Evolutionary conservation across 2,113 vertebrate species (phyloP).

Genomic region (Pelobates fuscus): DNA sequence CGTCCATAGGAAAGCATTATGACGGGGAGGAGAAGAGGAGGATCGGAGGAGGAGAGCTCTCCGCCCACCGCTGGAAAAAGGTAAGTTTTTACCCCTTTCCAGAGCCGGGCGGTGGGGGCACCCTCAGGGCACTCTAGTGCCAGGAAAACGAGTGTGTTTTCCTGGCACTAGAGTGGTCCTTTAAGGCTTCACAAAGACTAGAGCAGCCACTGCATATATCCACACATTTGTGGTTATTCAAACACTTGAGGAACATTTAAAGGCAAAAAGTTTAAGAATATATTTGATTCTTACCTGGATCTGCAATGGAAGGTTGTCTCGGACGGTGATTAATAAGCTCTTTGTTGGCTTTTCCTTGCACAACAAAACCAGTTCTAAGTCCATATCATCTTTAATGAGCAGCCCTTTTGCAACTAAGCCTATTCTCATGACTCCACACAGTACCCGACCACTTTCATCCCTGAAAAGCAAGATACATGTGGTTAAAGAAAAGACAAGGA

Average conservation of each 20-base stretch:
- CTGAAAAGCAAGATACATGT: constrained; percentile 65
- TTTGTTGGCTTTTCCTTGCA: constrained; percentile 95
- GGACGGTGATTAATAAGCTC: constrained; percentile 86
- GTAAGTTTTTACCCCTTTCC: too few relatives aligned
- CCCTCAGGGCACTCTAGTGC: too few relatives aligned
- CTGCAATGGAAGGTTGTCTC: constrained; percentile 90
- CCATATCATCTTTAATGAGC: constrained; percentile 97
- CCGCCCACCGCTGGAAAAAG: too few relatives aligned
- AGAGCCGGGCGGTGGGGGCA: too few relatives aligned
- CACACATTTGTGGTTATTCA: too few relatives aligned
- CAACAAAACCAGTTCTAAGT: constrained; percentile 97
- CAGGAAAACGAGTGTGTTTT: too few relatives aligned
- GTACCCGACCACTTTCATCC: constrained; percentile 82
- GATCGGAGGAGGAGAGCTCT: too few relatives aligned
- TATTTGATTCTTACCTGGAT: constrained; percentile 78
- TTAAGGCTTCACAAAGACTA: too few relatives aligned
- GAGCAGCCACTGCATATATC: too few relatives aligned
- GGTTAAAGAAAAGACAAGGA: constrained; percentile 55
- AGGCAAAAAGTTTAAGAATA: neutral
- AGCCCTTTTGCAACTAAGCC: constrained; percentile 97
- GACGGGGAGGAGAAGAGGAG: too few relatives aligned
- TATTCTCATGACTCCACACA: constrained; percentile 96
- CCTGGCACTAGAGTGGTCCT: too few relatives aligned
- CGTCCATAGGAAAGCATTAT: too few relatives aligned
- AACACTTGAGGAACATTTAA: neutral